Evolutionary conservation across 2,888 invertebrate genomes (phyloP), one percentile per base, ranked within the genome.

Genomic region (Andrena dorsata): DNA sequence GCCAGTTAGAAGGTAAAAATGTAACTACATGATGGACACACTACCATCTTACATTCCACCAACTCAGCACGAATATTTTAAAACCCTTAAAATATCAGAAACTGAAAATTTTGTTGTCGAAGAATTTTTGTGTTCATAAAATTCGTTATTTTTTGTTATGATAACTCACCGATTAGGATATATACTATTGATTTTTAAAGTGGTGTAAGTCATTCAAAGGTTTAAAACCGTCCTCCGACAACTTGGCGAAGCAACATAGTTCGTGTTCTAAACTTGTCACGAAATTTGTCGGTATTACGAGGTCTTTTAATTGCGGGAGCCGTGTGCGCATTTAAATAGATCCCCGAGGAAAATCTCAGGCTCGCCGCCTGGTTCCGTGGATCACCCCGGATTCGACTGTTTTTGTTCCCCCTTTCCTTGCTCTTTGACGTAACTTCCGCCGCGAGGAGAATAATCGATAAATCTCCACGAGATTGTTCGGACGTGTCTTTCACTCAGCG

Each of bases 381-480:
- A 10, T 56, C 56, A 5, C 3, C 13, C 35, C 35, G 63, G 41
- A 35, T 20, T 8, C 63, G 30, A 41, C 58, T 64, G 72, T 66
- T 60, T 73, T 51, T 66, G 58, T 23, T 13, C 35, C n/a, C 7
- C 23, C 41, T 41, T 66, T 32, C 20, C 70, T 64, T 65, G 64
- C 66, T 72, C 60, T 66, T 61, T 66, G 65, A 51, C 76, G 76
- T 41, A 76, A 76, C 64, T 76, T 65, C 58, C 35, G 70, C 61
- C 65, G 26, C 71, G 77, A 28, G 30, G 28, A 41, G 61, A 77
- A 80, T 77, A 77, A 77, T 77, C 77, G 77, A 80, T 80, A 65
- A 80, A 76, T 64, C 64, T 70, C 41, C 76, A 41, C 66, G 71
- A 76, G 77, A 80, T 80, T 80, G 77, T 80, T 77, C 77, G 61